phyloP scores from a whole-genome alignment of 2,888 invertebrate genomes.

The Drosophila austrosaltans region DNA sequence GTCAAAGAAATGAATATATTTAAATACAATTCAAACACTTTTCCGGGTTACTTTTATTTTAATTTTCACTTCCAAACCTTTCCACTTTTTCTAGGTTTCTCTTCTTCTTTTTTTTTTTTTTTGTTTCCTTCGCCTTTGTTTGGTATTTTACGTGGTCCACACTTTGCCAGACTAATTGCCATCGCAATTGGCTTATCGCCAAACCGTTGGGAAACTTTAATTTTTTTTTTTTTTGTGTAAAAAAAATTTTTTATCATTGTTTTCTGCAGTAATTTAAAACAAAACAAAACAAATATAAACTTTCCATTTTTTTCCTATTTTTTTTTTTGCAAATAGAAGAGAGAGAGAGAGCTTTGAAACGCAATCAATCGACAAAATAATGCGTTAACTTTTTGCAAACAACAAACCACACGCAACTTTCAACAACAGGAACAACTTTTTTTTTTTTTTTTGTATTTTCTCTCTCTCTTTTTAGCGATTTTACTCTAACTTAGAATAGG shows the following conservation, averaged over 20 bases:
- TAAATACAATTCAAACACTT: neutral
- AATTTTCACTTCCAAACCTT: neutral
- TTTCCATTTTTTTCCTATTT: constrained; percentile 38
- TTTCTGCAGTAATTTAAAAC: constrained; percentile 74
- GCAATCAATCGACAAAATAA: constrained; percentile 78
- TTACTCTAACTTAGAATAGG: constrained; percentile 36
- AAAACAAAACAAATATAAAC: constrained; percentile 49
- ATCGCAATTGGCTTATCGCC: constrained; percentile 46
- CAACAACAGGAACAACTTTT: constrained; percentile 27
- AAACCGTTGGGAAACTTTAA: constrained; percentile 57
- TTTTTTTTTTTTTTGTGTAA: constrained; percentile 57
- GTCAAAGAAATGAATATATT: too few species aligned
- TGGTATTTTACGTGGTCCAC: constrained; percentile 26
- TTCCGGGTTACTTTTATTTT: neutral
- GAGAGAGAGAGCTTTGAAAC: constrained; percentile 35
- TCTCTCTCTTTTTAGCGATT: too few species aligned
- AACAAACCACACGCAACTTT: constrained; percentile 72
- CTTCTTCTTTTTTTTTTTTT: constrained; percentile 16
- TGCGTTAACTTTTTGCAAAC: constrained; percentile 75
- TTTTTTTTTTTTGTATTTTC: neutral
- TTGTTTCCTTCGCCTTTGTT: too few species aligned
- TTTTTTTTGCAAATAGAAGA: constrained; percentile 39
- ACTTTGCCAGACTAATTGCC: constrained; percentile 72
- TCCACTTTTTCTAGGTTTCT: constrained; percentile 4
- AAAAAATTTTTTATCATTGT: constrained; percentile 74